Evolutionary conservation across 2,888 invertebrate species (phyloP).

Genomic region (Gerosis bhagava): DNA sequence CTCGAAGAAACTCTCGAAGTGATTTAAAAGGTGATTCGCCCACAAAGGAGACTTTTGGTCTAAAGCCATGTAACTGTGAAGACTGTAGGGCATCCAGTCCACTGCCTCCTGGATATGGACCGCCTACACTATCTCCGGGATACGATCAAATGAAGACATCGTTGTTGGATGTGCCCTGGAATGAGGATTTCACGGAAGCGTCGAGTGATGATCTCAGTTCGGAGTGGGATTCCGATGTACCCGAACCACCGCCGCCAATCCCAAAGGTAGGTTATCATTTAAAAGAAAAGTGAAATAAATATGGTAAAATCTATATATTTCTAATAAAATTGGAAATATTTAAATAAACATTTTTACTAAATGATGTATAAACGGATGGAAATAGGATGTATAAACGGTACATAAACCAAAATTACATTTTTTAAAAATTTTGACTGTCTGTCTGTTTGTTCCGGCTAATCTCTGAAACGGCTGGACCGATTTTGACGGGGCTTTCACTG

Average conservation of each 20-base stretch:
- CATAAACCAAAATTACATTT: too few relatives aligned
- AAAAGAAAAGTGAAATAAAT: too few relatives aligned
- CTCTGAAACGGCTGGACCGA: too few relatives aligned
- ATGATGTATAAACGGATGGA: too few relatives aligned
- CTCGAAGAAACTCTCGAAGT: conserved; percentile 59
- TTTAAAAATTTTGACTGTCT: too few relatives aligned
- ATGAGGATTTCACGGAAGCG: conserved; percentile 93
- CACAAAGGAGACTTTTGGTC: conserved; percentile 55
- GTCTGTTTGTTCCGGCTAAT: too few relatives aligned
- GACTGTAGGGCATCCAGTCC: conserved; percentile 80
- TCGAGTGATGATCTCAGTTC: conserved; percentile 95
- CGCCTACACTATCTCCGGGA: conserved; percentile 80
- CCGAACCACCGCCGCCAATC: conserved; percentile 76
- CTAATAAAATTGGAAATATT: too few relatives aligned
- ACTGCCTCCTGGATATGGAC: conserved; percentile 69
- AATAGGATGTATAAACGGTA: too few relatives aligned
- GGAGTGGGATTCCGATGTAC: conserved; percentile 94
- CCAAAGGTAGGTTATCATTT: too few relatives aligned
- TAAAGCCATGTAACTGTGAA: conserved; percentile 72
- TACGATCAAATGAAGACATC: conserved; percentile 92
- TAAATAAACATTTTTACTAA: too few relatives aligned
- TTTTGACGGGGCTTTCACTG: too few relatives aligned
- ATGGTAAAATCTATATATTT: too few relatives aligned
- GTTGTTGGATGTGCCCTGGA: conserved; percentile 88
- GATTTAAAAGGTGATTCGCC: conserved; percentile 53